Conservation (phyloP, 2,113 vertebrate genomes). For the Rhabdomys dilectus region DNA sequence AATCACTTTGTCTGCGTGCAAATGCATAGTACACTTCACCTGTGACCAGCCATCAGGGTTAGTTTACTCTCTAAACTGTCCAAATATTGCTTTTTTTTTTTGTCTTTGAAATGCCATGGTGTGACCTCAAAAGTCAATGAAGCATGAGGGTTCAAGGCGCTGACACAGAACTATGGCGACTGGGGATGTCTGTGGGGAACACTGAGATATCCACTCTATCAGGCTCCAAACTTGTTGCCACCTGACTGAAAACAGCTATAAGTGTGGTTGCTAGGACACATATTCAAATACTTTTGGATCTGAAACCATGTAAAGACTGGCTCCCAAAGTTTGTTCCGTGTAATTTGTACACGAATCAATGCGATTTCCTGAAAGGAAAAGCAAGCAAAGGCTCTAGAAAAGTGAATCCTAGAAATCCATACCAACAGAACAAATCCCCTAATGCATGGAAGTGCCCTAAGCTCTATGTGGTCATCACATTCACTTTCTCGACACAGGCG, state of each 20-base stretch:
- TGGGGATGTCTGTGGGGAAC: background rate
- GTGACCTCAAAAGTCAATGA: constrained; percentile 29
- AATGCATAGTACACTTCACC: constrained; percentile 13
- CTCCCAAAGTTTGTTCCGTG: background rate
- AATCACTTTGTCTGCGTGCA: background rate
- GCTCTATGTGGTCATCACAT: background rate
- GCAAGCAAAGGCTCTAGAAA: background rate
- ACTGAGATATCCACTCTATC: background rate
- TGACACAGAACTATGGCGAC: background rate
- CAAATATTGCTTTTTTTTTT: background rate
- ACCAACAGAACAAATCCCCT: background rate
- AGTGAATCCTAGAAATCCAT: background rate
- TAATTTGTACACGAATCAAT: background rate
- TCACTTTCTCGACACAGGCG: constrained; percentile 43
- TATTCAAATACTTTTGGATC: background rate
- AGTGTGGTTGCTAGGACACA: background rate
- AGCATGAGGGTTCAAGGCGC: constrained; percentile 7
- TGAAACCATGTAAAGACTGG: background rate
- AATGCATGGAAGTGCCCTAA: background rate
- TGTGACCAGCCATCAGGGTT: constrained; percentile 31
- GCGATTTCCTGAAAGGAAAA: background rate
- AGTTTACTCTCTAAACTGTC: constrained; percentile 56
- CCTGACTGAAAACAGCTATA: background rate
- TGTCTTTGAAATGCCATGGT: background rate
- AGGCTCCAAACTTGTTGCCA: background rate